Percentiles rank a stretch among this genome's conserved stretches.
phyloP scores from a whole-genome alignment of 2,888 invertebrate genomes.

The Mactromeris polynyma region DNA sequence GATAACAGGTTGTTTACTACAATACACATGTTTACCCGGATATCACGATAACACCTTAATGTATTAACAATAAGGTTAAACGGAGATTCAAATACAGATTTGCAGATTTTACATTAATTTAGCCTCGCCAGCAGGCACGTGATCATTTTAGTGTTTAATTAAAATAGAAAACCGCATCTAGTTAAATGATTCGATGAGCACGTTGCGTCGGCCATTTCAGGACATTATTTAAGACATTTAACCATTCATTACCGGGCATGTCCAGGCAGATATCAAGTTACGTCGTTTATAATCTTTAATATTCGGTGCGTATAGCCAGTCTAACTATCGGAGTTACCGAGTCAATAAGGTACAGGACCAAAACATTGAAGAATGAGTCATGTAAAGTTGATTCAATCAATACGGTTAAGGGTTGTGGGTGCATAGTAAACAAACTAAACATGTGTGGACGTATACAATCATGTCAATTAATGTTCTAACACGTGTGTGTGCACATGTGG shows the following conservation, averaged over 20 bases:
- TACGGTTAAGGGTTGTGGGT: background rate
- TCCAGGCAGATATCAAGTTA: too few species aligned
- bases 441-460: background rate
- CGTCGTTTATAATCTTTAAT: too few species aligned
- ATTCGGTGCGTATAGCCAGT: background rate
- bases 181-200: too few species aligned
- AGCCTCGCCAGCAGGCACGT: background rate
- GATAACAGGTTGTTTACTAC: background rate
- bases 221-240: too few species aligned
- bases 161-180: too few species aligned
- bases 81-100: background rate
- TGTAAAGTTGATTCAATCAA: background rate
- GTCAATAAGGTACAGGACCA: background rate
- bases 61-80: background rate
- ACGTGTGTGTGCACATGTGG: background rate
- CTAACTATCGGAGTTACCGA: background rate
- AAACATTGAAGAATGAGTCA: constrained; percentile 2
- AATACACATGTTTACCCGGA: background rate
- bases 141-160: background rate
- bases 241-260: too few species aligned
- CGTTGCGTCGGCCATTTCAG: too few species aligned
- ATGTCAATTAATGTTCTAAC: background rate
- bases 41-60: background rate
- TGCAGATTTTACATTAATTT: background rate
- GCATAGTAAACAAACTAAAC: background rate